phyloP scores from a whole-genome alignment of 2,797 vertebrate species.

The Morelia viridis region DNA sequence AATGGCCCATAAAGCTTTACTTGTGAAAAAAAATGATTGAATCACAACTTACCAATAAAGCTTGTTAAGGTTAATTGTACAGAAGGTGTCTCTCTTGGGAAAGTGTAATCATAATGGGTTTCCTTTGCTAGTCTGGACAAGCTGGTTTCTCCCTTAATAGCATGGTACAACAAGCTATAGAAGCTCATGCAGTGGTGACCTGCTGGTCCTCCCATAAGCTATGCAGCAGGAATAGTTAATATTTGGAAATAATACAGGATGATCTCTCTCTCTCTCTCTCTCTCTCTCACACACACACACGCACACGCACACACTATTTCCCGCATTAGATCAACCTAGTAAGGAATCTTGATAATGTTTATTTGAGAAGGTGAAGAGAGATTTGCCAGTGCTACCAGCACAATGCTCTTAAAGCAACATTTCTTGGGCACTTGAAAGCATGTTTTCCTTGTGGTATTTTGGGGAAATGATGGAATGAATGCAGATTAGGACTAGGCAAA shows the following conservation, averaged over 20 bases:
- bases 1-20: not conserved
- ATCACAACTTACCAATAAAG: not conserved
- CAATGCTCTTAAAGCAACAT: not conserved
- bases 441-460: not conserved
- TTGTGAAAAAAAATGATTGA: not conserved
- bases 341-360: not conserved
- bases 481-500: not conserved
- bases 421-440: not conserved
- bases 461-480: not conserved
- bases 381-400: not conserved
- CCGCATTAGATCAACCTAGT: not conserved
- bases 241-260: not conserved
- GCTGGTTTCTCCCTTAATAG: not conserved
- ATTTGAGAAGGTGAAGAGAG: not conserved
- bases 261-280: not conserved
- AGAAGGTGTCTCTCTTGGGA: not conserved
- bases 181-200: not conserved
- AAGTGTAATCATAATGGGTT: not conserved
- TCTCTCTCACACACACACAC: no score
- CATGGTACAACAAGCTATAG: not conserved
- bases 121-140: constrained; percentile 11
- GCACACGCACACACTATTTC: not conserved
- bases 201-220: not conserved
- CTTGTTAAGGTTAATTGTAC: not conserved
- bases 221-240: not conserved